phyloP scores from a whole-genome alignment of 2,888 invertebrate species.

The Cheilosia grossa region DNA sequence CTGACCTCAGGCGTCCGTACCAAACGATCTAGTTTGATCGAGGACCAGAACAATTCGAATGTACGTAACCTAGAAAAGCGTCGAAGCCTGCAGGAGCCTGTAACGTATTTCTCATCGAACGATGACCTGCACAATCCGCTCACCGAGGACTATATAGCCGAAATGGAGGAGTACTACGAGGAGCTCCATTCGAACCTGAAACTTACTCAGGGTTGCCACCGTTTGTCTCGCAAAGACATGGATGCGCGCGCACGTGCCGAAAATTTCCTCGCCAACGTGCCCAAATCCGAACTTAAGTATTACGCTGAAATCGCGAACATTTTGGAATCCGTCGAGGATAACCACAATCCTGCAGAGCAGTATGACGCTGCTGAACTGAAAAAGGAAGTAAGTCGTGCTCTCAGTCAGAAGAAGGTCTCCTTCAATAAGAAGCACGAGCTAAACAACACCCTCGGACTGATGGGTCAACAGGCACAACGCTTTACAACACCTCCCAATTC shows the following conservation, averaged over 20 bases:
- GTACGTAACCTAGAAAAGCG: constrained; percentile 85
- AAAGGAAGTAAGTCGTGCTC: constrained; percentile 83
- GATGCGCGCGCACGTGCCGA: constrained; percentile 83
- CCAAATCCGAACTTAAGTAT: constrained; percentile 83
- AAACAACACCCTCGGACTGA: constrained; percentile 65
- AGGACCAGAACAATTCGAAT: constrained; percentile 85
- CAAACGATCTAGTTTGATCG: constrained; percentile 92
- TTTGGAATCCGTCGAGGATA: constrained; percentile 81
- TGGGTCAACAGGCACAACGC: constrained; percentile 76
- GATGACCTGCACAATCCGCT: constrained; percentile 78
- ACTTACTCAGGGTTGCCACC: constrained; percentile 77
- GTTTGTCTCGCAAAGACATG: constrained; percentile 81
- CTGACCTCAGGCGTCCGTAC: constrained; percentile 83
- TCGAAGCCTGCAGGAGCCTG: constrained; percentile 90
- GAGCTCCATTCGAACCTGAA: constrained; percentile 77
- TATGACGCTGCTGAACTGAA: constrained; percentile 83
- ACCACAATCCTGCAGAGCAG: constrained; percentile 77
- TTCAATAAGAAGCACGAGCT: constrained; percentile 79
- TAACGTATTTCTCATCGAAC: constrained; percentile 83
- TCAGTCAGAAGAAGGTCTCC: constrained; percentile 83
- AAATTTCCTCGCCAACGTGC: constrained; percentile 82
- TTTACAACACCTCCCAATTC: constrained; percentile 89
- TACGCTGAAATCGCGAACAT: constrained; percentile 83
- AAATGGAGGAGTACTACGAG: constrained; percentile 81
- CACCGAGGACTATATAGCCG: constrained; percentile 76